A percentile compares a stretch with the other conserved stretches of the same genome.
Conservation (phyloP, 2,113 vertebrate species). For the Upupa epops region DNA sequence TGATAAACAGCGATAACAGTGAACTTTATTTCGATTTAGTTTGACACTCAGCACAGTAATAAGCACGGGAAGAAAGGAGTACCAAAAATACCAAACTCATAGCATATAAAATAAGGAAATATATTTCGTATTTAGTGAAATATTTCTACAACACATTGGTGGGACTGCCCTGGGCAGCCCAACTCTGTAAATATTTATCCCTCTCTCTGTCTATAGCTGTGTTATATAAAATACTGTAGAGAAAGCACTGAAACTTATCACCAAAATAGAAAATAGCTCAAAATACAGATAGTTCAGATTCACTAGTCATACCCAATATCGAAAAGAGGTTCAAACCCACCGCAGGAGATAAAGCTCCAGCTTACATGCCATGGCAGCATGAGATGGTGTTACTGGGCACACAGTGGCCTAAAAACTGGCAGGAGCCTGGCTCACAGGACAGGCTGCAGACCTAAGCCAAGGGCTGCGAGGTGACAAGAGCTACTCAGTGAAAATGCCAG, state of each 20-base stretch:
- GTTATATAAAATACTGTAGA: conserved; percentile 65
- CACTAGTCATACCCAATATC: conserved; percentile 10
- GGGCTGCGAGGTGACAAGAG: neutral
- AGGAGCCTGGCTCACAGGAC: neutral
- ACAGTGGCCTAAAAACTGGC: neutral
- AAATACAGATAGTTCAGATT: conserved; percentile 43
- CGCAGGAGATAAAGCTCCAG: conserved; percentile 25
- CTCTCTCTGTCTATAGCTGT: conserved; percentile 20
- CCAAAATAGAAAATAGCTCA: conserved; percentile 69
- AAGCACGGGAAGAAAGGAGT: conserved; percentile 67
- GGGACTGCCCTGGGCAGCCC: conserved; percentile 27
- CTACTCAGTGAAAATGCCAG: neutral
- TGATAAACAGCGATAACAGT: conserved; percentile 14
- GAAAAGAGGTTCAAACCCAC: conserved; percentile 47
- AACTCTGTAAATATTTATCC: conserved; percentile 30
- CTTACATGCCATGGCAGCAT: neutral
- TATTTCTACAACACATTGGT: conserved; percentile 51
- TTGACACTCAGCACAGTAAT: conserved; percentile 66
- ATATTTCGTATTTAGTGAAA: conserved; percentile 37
- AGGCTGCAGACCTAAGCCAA: rapidly evolving
- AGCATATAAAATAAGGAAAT: conserved; percentile 59
- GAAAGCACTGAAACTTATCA: conserved; percentile 51
- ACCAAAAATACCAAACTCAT: conserved; percentile 62
- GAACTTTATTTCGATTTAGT: conserved; percentile 71
- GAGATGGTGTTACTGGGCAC: neutral